These are phyloP conservation scores for Scelioninae gen. 1 DNA, from an alignment of 2,888 invertebrate genomes.

Conservation along the genomic window DNA sequence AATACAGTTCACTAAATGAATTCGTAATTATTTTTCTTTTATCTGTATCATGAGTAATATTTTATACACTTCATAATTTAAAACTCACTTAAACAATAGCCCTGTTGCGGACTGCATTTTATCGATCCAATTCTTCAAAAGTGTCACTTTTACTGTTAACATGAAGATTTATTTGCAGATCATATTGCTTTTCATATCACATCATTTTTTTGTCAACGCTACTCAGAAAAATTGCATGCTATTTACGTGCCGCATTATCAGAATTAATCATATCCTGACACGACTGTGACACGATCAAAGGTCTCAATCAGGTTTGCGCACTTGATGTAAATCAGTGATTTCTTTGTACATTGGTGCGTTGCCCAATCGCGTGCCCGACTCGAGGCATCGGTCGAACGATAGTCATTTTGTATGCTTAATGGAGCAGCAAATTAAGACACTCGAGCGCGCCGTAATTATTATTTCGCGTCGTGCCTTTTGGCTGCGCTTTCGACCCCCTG, in stretches of 20 bases:
- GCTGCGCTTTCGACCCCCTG: constrained; percentile 46
- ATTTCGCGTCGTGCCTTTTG: constrained; percentile 52
- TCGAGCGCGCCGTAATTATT: constrained; percentile 38
- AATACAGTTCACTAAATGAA: too few species aligned
- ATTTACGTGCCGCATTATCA: not conserved
- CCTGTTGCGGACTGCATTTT: too few species aligned
- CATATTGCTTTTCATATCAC: too few species aligned
- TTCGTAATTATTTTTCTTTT: too few species aligned
- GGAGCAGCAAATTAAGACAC: constrained; percentile 70
- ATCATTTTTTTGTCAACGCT: not conserved
- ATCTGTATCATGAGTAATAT: too few species aligned
- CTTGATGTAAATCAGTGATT: constrained; percentile 33
- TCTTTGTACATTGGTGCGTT: constrained; percentile 31
- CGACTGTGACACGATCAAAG: constrained; percentile 49
- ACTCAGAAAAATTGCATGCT: not conserved
- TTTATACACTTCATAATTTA: too few species aligned
- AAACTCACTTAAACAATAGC: too few species aligned
- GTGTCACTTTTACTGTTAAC: too few species aligned
- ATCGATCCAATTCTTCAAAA: too few species aligned
- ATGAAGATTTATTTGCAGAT: too few species aligned
- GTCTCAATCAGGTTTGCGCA: constrained; percentile 34
- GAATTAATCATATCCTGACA: constrained; percentile 43
- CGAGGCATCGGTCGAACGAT: constrained; percentile 28
- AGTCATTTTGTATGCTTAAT: constrained; percentile 61
- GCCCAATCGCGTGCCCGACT: constrained; percentile 37